Evolutionary conservation across 1,140 invertebrate species (phyloP).

Genomic region (Lineus longissimus): DNA sequence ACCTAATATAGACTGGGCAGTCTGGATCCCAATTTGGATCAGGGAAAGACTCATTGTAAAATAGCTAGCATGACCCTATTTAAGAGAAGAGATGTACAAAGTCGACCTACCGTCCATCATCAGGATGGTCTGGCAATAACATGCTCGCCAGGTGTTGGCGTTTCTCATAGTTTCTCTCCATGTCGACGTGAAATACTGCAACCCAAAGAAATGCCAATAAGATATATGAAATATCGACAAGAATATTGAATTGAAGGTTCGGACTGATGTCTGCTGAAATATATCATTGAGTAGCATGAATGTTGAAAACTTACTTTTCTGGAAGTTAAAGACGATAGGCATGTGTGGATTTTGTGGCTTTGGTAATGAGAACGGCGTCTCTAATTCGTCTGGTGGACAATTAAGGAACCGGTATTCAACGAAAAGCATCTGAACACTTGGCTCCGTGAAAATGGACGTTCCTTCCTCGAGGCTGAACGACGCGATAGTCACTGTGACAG

Average conservation of each 20-base stretch:
- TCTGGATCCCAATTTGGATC: too few relatives aligned
- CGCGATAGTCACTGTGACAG: constrained; percentile 42
- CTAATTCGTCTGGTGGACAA: constrained; percentile 50
- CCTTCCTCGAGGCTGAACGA: constrained; percentile 40
- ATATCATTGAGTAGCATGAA: too few relatives aligned
- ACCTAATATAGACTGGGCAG: too few relatives aligned
- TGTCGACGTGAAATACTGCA: constrained; percentile 50
- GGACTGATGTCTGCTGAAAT: too few relatives aligned
- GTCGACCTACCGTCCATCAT: constrained; percentile 44
- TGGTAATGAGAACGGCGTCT: constrained; percentile 54
- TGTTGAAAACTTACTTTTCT: too few relatives aligned
- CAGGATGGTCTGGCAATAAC: constrained; percentile 46
- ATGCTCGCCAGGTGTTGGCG: constrained; percentile 49
- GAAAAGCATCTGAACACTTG: constrained; percentile 49
- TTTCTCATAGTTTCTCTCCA: constrained; percentile 54
- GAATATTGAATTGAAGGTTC: too few relatives aligned
- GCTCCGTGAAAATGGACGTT: constrained; percentile 38
- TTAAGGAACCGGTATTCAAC: constrained; percentile 55
- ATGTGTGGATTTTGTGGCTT: constrained; percentile 46
- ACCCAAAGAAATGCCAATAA: constrained; percentile 12
- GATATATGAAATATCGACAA: too few relatives aligned
- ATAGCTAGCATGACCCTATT: too few relatives aligned
- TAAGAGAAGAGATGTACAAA: too few relatives aligned
- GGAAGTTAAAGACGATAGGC: constrained; percentile 52
- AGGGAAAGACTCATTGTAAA: too few relatives aligned